phyloP scores from a whole-genome alignment of 2,797 vertebrate species.

The Salarias fasciatus region DNA sequence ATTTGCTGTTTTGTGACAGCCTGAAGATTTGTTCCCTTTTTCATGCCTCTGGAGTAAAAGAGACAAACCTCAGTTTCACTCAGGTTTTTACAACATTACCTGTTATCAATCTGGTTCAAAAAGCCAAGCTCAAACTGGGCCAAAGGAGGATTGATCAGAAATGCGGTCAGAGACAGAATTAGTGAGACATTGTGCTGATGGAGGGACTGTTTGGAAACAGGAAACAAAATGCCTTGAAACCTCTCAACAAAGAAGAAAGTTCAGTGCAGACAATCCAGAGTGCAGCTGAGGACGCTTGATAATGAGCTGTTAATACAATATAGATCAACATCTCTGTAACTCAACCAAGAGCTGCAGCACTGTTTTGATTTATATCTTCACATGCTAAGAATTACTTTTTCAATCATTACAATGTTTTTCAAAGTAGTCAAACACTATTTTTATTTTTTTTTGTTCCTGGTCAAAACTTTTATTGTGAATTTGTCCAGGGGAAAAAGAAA shows the following conservation, averaged over 20 bases:
- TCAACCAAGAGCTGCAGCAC: too few species aligned
- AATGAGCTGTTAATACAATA: too few species aligned
- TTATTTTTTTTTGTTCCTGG: too few species aligned
- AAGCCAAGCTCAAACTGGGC: slow-evolving; percentile 51
- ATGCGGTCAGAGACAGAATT: slow-evolving; percentile 28
- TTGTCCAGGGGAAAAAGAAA: too few species aligned
- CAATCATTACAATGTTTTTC: too few species aligned
- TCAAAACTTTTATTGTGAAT: too few species aligned
- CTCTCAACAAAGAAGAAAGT: not conserved
- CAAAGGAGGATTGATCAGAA: slow-evolving; percentile 34
- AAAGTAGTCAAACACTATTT: too few species aligned
- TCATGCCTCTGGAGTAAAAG: slow-evolving; percentile 8
- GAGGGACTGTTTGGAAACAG: slow-evolving; percentile 19
- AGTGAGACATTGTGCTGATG: slow-evolving; percentile 41
- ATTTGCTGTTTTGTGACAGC: slow-evolving; percentile 14
- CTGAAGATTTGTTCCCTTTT: slow-evolving; percentile 14
- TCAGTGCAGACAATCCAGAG: too few species aligned
- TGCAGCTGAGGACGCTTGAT: too few species aligned
- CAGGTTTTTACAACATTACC: slow-evolving; percentile 30
- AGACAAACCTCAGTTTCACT: slow-evolving; percentile 6
- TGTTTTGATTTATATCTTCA: too few species aligned
- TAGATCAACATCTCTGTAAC: too few species aligned
- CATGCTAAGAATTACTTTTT: too few species aligned
- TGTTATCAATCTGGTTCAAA: slow-evolving; percentile 39
- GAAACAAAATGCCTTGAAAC: slow-evolving; percentile 17